These are phyloP conservation scores for Drosophila mayaguana DNA, from an alignment of 2,888 invertebrate genomes.

Conservation along the genomic window DNA sequence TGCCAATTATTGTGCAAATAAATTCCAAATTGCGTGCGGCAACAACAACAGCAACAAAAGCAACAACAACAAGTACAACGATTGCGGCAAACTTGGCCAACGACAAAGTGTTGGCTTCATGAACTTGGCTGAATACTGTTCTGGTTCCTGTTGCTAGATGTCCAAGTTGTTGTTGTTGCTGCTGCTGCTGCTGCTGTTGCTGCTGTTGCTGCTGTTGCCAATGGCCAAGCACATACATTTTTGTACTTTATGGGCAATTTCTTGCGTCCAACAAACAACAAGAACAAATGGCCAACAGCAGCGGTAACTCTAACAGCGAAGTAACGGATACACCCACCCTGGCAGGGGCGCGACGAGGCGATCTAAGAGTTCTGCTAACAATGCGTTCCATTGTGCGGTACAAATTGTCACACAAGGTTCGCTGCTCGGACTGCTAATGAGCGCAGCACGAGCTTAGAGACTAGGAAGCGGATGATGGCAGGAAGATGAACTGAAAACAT, in stretches of 20 bases:
- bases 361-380: constrained; percentile 45
- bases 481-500: constrained; percentile 4
- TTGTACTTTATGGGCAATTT: constrained; percentile 76
- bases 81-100: constrained; percentile 45
- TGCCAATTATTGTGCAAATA: constrained; percentile 81
- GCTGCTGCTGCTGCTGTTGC: constrained; percentile 8
- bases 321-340: constrained; percentile 60
- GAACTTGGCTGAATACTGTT: constrained; percentile 51
- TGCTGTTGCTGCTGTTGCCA: constrained; percentile 33
- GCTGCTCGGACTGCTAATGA: constrained; percentile 40
- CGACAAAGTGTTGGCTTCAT: constrained; percentile 57
- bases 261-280: constrained; percentile 45
- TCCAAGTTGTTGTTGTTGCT: constrained; percentile 19
- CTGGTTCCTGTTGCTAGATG: constrained; percentile 27
- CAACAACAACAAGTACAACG: not conserved
- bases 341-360: not conserved
- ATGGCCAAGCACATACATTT: constrained; percentile 69
- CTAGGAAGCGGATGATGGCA: not conserved
- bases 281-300: constrained; percentile 58
- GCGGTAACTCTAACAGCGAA: constrained; percentile 45
- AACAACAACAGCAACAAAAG: constrained; percentile 47
- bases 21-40: constrained; percentile 77
- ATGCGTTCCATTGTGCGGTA: constrained; percentile 64
- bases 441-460: constrained; percentile 18
- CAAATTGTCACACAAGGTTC: constrained; percentile 68